These are phyloP conservation scores for Nothura maculosa DNA, from an alignment of 2,797 vertebrate genomes.

Conservation along the genomic window DNA sequence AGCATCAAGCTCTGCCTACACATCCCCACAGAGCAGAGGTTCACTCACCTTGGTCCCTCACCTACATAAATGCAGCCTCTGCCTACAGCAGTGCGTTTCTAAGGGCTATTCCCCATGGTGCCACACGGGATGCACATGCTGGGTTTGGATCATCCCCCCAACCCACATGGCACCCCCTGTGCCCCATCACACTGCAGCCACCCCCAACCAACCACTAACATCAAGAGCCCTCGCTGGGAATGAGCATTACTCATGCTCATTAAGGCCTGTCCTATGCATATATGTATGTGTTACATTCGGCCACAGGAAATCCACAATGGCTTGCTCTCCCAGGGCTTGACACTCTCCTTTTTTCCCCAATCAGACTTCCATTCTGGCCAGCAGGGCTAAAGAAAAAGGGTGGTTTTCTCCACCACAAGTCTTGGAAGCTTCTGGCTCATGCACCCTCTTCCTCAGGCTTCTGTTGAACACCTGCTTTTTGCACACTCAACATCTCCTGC, in stretches of 20 bases:
- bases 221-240: background rate
- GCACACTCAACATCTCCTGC: background rate
- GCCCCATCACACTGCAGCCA: background rate
- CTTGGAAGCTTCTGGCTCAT: background rate
- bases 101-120: background rate
- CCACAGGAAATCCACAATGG: background rate
- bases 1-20: background rate
- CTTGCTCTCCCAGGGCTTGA: accelerated
- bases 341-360: background rate
- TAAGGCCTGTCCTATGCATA: background rate
- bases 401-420: accelerated
- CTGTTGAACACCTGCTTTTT: background rate
- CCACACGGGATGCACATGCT: background rate
- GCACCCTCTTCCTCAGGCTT: background rate
- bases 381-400: accelerated
- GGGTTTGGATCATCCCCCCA: accelerated
- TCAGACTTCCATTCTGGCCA: background rate
- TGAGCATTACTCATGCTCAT: accelerated
- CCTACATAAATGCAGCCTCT: background rate
- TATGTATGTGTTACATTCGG: background rate
- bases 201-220: accelerated
- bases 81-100: background rate
- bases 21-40: background rate
- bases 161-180: background rate
- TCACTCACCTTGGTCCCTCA: background rate